These are phyloP conservation scores for Felis chaus DNA, from an alignment of 2,113 vertebrate species.

Conservation along the genomic window DNA sequence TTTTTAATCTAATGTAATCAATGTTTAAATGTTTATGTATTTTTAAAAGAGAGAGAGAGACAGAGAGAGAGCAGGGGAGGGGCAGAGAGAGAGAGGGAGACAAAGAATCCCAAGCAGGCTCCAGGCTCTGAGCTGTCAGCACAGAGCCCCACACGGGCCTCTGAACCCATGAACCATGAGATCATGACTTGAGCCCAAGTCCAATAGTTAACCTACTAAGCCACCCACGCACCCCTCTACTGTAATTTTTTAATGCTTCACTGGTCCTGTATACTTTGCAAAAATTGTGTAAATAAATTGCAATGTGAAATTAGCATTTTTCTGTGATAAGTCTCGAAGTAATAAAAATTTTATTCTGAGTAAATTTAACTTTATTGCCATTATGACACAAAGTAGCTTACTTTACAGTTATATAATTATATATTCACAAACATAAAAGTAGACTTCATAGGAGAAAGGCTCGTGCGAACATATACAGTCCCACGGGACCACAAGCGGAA, in stretches of 20 bases:
- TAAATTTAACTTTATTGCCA: neutral
- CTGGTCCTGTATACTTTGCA: neutral
- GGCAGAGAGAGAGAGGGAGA: too few relatives aligned
- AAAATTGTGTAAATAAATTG: neutral
- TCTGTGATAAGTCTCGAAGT: neutral
- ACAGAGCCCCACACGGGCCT: too few relatives aligned
- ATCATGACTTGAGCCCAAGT: too few relatives aligned
- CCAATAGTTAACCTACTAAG: too few relatives aligned
- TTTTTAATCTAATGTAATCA: slow-evolving; percentile 2
- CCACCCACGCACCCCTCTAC: neutral
- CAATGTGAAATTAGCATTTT: neutral
- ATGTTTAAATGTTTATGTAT: too few relatives aligned
- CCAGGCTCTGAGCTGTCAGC: too few relatives aligned
- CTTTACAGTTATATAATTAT: neutral
- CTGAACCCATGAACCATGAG: too few relatives aligned
- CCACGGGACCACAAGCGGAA: fast-evolving
- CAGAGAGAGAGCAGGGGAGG: too few relatives aligned
- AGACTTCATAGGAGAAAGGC: neutral
- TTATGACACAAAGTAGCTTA: neutral
- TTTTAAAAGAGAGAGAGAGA: too few relatives aligned
- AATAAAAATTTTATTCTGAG: neutral
- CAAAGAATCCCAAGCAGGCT: too few relatives aligned
- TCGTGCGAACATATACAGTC: neutral
- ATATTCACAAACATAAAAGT: neutral
- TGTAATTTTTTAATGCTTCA: neutral